Percentiles rank a stretch among this genome's conserved stretches.
phyloP scores from a whole-genome alignment of 2,113 vertebrate species.

The Ia io region DNA sequence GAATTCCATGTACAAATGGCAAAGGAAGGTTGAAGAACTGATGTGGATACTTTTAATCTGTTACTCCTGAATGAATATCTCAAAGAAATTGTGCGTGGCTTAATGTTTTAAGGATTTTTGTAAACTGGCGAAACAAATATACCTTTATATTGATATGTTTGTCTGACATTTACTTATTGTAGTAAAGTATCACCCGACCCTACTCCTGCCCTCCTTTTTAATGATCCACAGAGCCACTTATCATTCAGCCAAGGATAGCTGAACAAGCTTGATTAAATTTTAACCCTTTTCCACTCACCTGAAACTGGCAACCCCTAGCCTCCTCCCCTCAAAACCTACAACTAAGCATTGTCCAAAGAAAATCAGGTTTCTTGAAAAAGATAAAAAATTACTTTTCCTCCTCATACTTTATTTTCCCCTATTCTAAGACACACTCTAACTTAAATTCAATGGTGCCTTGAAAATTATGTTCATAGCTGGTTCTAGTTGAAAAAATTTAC shows the following conservation, averaged over 20 bases:
- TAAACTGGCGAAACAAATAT: neutral
- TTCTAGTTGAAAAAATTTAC: neutral
- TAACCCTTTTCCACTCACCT: neutral
- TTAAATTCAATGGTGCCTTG: neutral
- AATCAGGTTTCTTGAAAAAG: neutral
- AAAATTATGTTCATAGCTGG: neutral
- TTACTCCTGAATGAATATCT: neutral
- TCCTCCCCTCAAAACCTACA: neutral
- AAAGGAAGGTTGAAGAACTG: neutral
- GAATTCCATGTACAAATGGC: neutral
- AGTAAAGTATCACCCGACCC: neutral
- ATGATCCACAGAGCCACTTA: neutral
- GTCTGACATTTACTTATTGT: neutral
- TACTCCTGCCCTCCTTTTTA: neutral
- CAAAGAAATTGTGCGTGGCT: neutral
- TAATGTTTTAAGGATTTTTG: neutral
- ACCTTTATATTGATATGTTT: neutral
- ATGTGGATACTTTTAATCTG: neutral
- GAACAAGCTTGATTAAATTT: constrained; percentile 6
- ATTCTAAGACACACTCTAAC: neutral
- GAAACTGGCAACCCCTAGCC: neutral
- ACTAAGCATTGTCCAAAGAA: neutral
- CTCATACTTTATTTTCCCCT: neutral
- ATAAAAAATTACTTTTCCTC: neutral
- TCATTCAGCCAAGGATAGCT: neutral